Percentiles rank a stretch among this genome's conserved stretches.
These are phyloP conservation scores for Germaria angustata DNA, from an alignment of 2,888 invertebrate species.

Conservation along the genomic window DNA sequence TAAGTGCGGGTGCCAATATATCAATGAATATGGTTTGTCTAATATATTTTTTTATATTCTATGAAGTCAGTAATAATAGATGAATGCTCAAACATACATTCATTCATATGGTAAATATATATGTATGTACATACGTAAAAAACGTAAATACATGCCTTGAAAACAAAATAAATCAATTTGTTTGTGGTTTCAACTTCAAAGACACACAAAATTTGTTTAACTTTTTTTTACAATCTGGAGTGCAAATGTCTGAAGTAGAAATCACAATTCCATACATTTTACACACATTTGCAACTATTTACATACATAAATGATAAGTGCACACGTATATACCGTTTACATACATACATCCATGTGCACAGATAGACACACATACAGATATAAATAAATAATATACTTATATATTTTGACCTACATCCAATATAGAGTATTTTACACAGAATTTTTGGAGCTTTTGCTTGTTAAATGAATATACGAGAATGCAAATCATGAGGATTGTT, in stretches of 20 bases:
- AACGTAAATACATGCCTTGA: neutral
- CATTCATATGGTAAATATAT: too few relatives aligned
- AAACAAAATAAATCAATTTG: neutral
- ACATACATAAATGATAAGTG: neutral
- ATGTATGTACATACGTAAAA: too few relatives aligned
- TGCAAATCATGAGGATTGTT: constrained; percentile 32
- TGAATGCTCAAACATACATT: too few relatives aligned
- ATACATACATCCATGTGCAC: neutral
- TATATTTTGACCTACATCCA: constrained; percentile 54
- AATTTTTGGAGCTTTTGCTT: constrained; percentile 25
- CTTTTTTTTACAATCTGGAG: constrained; percentile 38
- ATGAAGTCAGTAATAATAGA: too few relatives aligned
- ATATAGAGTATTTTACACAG: constrained; percentile 9
- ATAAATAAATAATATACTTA: neutral
- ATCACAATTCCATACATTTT: constrained; percentile 20
- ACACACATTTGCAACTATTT: neutral
- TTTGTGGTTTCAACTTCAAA: constrained; percentile 34
- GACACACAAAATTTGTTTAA: constrained; percentile 35
- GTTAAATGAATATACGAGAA: constrained; percentile 21
- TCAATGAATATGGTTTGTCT: too few relatives aligned
- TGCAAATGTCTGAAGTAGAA: constrained; percentile 53
- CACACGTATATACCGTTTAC: neutral
- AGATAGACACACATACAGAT: neutral
- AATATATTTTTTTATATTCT: too few relatives aligned
- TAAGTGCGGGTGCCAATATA: too few relatives aligned